Conservation (phyloP, 1,140 invertebrate genomes). For the Leucophenga varia region DNA sequence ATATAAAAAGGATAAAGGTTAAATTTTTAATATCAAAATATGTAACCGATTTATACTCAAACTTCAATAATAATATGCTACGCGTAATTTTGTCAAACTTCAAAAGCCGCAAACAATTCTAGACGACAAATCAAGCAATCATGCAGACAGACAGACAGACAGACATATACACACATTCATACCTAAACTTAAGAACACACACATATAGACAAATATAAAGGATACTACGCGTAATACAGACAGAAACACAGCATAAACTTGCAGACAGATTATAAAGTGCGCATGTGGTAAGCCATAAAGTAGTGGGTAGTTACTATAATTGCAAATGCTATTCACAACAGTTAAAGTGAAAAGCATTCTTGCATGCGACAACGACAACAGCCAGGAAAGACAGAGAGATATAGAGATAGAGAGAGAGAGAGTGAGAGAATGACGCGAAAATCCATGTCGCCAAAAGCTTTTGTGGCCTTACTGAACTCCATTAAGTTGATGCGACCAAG, state of each 20-base stretch:
- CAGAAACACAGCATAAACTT: constrained; percentile 37
- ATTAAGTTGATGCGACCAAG: constrained; percentile 47
- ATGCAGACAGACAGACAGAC: constrained; percentile 1
- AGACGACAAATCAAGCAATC: constrained; percentile 6
- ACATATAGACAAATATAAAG: constrained; percentile 1
- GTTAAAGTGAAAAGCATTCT: no score
- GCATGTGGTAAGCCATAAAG: constrained; percentile 48
- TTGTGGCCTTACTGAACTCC: constrained; percentile 37
- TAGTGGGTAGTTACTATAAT: constrained; percentile 27
- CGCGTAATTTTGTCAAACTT: no score
- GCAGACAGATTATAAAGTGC: constrained; percentile 53
- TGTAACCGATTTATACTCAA: no score
- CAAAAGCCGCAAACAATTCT: constrained; percentile 6
- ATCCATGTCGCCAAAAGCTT: constrained; percentile 32
- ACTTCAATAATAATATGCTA: no score
- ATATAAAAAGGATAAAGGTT: no score
- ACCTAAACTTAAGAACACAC: neutral
- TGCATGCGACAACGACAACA: no score
- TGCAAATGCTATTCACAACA: no score
- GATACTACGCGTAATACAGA: no score
- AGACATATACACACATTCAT: constrained; percentile 6
- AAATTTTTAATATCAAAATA: no score
- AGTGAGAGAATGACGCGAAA: constrained; percentile 12
- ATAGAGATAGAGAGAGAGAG: no score
- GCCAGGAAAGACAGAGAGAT: no score